Conservation (phyloP, 1,140 invertebrate genomes). For the Temnothorax longispinosus region DNA sequence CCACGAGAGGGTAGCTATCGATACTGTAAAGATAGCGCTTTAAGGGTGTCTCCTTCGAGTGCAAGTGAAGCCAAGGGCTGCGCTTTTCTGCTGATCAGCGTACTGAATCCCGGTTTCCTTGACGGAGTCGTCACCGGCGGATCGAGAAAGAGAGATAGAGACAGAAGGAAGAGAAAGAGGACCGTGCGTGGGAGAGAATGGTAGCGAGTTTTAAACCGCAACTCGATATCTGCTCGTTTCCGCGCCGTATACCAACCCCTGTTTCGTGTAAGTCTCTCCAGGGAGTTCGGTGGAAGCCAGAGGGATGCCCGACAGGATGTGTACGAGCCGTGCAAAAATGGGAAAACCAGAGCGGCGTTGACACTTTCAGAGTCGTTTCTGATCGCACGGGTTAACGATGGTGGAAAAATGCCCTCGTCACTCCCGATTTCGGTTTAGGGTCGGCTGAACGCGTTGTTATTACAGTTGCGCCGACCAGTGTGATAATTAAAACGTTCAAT, state of each 20-base stretch:
- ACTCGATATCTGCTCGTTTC: conserved; percentile 82
- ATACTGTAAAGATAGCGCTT: conserved; percentile 66
- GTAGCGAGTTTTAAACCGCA: conserved; percentile 84
- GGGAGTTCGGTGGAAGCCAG: conserved; percentile 77
- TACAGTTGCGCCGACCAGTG: not conserved
- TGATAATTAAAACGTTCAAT: conserved; percentile 46
- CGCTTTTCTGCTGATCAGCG: conserved; percentile 74
- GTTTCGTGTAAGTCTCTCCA: conserved; percentile 71
- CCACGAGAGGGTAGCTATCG: conserved; percentile 44
- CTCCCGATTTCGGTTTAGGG: conserved; percentile 32
- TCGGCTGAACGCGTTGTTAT: conserved; percentile 29
- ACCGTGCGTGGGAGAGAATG: conserved; percentile 65
- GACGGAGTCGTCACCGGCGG: conserved; percentile 67
- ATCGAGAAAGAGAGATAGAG: conserved; percentile 46
- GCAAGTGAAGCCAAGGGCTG: conserved; percentile 70
- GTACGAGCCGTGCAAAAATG: conserved; percentile 76
- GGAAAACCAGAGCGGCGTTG: conserved; percentile 73
- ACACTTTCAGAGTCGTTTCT: conserved; percentile 55
- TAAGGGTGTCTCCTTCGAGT: conserved; percentile 66
- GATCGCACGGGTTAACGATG: conserved; percentile 52
- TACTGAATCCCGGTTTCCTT: conserved; percentile 71
- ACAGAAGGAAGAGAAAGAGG: not conserved
- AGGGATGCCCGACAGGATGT: conserved; percentile 69
- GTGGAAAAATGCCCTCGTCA: conserved; percentile 24
- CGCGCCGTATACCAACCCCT: conserved; percentile 75